Evolutionary conservation across 2,888 invertebrate species (phyloP), one percentile per base, ranked within the genome.

Genomic region (Sminthurides aquaticus): DNA sequence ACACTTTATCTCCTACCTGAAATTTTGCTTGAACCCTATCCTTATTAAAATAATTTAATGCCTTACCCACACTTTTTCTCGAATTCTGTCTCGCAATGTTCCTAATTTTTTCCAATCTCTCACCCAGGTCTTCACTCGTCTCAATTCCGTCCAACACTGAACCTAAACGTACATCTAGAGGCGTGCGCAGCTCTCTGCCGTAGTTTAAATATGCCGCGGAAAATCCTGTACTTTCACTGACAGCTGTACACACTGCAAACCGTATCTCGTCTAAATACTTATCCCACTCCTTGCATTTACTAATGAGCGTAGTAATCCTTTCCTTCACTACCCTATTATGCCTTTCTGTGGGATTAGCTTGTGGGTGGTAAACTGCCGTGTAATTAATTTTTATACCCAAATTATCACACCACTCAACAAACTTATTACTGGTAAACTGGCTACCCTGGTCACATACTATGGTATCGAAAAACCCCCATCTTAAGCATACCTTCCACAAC

Each of bases 271-370:
- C 43, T 0, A 68, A 20, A 24, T 65, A 57, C 27, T 60, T 43
- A 49, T 66, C 69, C 69, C 69, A 71, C 11, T 69, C 64, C 15
- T 63, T 64, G 20, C 57, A 61, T 2, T 29, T 27, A 1, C 56
- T 29, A 11, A 67, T 64, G 11, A 24, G 18, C 1, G 65, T 20
- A 2, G 60, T 28, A 8, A 71, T 68, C 43, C 62, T 57, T 3
- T n/a, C 27, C 52, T 68, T 69, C 1, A 69, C 27, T 8, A 49
- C 64, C 8, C 25, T 34, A 49, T 67, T 68, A 48, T 63, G 60
- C 8, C 69, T 22, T 52, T 71, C 71, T 26, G 63, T 57, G 11
- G 56, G n/a, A 34, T 71, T 71, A 25, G 65, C 24, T 29, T 66
- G 66, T 1, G 65, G 63, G 29, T 68, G 68, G 54, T 66, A 68